Base-by-base conservation (phyloP, 2,113 vertebrate genomes). In the Pedionomus torquatus region DNA sequence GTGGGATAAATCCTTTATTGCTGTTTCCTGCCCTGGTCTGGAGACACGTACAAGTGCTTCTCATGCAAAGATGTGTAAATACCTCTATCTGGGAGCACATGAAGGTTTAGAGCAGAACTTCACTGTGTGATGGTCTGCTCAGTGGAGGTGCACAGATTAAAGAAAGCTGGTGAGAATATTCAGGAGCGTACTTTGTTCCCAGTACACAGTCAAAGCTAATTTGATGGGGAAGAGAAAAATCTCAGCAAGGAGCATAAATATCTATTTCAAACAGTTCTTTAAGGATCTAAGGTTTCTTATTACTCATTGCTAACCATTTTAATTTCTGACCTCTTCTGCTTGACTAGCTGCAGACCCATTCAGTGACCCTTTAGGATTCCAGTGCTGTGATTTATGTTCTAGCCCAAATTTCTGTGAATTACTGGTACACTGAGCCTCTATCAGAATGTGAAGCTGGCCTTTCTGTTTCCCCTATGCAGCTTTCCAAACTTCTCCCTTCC, bases 241-340 rank as follows among this genome's bases (percentile, higher is more conserved):
- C 49, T 35, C 13, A 4, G 58, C 31, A 46, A 94, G 54, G 75
- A 94, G 35, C 63, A 91, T 97, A 90, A 95, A 93, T 95, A 95
- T 94, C 91, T 65, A 90, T 97, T 97, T 96, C 68, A 49, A 89
- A 79, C 24, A 92, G 66, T 87, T 88, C 87, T 96, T 97, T 81
- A 91, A 97, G 69, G 85, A 90, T 83, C 82, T 96, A 84, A 84
- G 91, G 91, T 90, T 97, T 97, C 96, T 92, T 95, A 95, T 72
- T 95, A 91, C 96, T 98, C 91, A 48, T 86, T 93, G 90, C 72
- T 93, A 97, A 95, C 90, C 91, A 60, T 97, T 98, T 97, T 97
- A 96, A 97, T 98, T 97, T 96, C 97, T 98, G 96, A 97, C 95
- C 97, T 97, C 96, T 97, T 98, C 93, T 97, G 95, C 96, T 97